A percentile compares a stretch with the other conserved stretches of the same genome.
Conservation (phyloP, 2,113 vertebrate genomes). For the Furnarius figulus region DNA sequence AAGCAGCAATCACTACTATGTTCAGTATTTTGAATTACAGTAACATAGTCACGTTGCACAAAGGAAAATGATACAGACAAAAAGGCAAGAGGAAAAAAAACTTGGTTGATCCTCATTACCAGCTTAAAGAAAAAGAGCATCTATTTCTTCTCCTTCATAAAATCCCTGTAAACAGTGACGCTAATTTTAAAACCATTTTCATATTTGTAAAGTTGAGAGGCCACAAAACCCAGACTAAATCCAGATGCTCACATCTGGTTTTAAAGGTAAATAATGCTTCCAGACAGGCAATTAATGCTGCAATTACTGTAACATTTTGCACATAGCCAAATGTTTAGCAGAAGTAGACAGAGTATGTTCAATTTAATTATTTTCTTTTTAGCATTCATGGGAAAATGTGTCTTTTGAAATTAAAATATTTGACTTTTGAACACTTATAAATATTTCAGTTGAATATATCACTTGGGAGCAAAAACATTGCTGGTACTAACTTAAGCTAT, state of each 20-base stretch:
- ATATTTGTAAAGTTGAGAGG: background rate
- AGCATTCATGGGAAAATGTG: background rate
- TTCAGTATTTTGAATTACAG: background rate
- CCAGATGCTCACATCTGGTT: background rate
- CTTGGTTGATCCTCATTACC: background rate
- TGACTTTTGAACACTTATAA: background rate
- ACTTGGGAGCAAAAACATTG: background rate
- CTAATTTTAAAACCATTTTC: background rate
- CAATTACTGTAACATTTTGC: background rate
- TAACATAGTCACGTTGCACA: background rate
- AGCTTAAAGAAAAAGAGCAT: background rate
- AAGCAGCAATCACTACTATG: background rate
- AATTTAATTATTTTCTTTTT: background rate
- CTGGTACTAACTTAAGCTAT: background rate
- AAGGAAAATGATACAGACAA: background rate
- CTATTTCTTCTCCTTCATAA: background rate
- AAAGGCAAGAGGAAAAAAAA: background rate
- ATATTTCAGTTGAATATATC: background rate
- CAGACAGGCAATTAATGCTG: background rate
- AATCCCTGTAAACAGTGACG: background rate
- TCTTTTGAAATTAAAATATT: background rate
- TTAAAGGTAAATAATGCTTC: constrained; percentile 3
- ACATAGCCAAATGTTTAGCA: background rate
- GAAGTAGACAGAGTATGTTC: background rate
- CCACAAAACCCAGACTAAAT: background rate